A percentile compares a stretch with the other conserved stretches of the same genome.
phyloP scores from a whole-genome alignment of 2,888 invertebrate species.

The Camponotus fellah region DNA sequence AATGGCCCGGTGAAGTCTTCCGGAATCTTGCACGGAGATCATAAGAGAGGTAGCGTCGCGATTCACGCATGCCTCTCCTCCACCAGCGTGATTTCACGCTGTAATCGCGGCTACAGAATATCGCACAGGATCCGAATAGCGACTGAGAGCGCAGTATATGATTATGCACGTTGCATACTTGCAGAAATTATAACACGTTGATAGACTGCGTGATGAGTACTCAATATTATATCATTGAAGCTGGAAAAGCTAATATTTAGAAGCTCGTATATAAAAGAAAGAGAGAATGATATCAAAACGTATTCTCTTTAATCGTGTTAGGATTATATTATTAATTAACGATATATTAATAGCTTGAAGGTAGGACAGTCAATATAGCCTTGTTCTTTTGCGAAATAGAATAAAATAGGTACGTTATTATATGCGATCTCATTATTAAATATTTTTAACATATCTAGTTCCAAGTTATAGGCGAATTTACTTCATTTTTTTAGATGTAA shows the following conservation, averaged over 20 bases:
- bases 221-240: background rate
- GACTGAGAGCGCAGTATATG: background rate
- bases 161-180: background rate
- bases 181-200: background rate
- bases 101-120: conserved; percentile 22
- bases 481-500: background rate
- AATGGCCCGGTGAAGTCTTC: background rate
- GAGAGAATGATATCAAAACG: background rate
- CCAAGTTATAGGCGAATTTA: background rate
- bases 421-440: conserved; percentile 26
- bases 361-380: conserved; percentile 7
- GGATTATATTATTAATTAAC: conserved; percentile 12
- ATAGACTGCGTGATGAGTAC: background rate
- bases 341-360: conserved; percentile 27
- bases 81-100: conserved; percentile 26
- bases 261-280: background rate
- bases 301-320: background rate
- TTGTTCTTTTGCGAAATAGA: background rate
- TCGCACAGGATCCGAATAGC: background rate
- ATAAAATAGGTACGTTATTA: background rate
- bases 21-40: conserved; percentile 32
- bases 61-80: conserved; percentile 8
- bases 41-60: background rate
- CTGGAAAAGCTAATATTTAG: background rate
- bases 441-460: conserved; percentile 7